Conservation (phyloP, 2,888 invertebrate genomes). For the Stomorhina lunata region DNA sequence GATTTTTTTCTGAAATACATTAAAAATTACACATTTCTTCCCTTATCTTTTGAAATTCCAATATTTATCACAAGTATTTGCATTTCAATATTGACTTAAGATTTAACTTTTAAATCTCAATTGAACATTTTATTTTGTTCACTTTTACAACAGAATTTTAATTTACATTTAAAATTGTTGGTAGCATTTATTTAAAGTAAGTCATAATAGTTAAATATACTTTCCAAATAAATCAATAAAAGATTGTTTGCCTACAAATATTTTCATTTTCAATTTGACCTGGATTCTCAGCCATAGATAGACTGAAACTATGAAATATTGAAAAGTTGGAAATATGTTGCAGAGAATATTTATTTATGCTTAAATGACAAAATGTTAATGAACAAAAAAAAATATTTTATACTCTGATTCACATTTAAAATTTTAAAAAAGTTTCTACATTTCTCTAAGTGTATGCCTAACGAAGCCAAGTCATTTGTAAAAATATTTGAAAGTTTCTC, state of each 20-base stretch:
- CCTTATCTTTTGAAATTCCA: not conserved
- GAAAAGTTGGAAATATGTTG: not conserved
- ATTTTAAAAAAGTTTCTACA: no score
- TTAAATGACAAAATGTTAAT: no score
- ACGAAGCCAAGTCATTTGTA: no score
- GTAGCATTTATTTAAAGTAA: not conserved
- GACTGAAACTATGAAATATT: not conserved
- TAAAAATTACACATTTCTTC: not conserved
- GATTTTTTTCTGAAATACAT: no score
- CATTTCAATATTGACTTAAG: conserved; percentile 28
- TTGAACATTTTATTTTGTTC: not conserved
- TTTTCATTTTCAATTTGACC: not conserved
- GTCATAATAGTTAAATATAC: not conserved
- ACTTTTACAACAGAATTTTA: not conserved
- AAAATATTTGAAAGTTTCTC: no score
- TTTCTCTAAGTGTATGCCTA: no score
- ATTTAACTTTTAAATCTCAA: conserved; percentile 32
- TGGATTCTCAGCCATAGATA: not conserved
- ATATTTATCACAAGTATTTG: not conserved
- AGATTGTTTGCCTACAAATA: not conserved
- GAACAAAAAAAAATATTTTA: no score
- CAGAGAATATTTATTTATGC: no score
- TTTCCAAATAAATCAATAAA: not conserved
- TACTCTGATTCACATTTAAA: no score
- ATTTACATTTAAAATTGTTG: not conserved